Conservation (phyloP, 2,113 vertebrate species). For the Recurvirostra avosetta region DNA sequence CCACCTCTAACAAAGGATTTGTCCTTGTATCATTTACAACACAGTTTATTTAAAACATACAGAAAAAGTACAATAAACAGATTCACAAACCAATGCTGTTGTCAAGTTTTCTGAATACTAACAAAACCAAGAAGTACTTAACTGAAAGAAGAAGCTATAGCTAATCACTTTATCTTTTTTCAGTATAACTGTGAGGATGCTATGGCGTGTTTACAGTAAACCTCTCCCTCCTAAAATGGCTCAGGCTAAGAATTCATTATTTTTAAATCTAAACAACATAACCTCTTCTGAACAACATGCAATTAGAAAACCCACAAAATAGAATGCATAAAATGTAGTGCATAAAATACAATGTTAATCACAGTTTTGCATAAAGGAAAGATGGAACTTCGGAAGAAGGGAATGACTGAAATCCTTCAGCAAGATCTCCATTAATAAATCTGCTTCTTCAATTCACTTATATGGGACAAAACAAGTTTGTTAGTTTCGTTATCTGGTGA, state of each 20-base stretch:
- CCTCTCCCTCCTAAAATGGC: background rate
- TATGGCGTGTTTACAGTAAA: background rate
- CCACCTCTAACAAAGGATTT: background rate
- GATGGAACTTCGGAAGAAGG: background rate
- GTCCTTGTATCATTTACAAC: background rate
- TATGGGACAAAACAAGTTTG: background rate
- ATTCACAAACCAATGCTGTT: background rate
- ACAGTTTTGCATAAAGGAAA: background rate
- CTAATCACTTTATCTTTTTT: background rate
- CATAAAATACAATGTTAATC: background rate
- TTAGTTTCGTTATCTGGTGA: background rate
- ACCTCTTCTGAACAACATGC: background rate
- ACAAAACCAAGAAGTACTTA: background rate
- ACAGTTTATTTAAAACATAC: background rate
- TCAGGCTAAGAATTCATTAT: background rate
- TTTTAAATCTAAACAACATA: background rate
- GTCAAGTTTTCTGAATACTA: background rate
- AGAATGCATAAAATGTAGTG: background rate
- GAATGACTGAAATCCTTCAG: background rate
- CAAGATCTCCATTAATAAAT: background rate
- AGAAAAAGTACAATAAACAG: background rate
- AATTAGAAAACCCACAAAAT: background rate
- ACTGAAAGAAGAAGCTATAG: background rate
- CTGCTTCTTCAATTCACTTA: background rate
- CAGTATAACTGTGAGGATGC: background rate